Conservation (phyloP, 2,113 vertebrate species). For the Onychostruthus taczanowskii region DNA sequence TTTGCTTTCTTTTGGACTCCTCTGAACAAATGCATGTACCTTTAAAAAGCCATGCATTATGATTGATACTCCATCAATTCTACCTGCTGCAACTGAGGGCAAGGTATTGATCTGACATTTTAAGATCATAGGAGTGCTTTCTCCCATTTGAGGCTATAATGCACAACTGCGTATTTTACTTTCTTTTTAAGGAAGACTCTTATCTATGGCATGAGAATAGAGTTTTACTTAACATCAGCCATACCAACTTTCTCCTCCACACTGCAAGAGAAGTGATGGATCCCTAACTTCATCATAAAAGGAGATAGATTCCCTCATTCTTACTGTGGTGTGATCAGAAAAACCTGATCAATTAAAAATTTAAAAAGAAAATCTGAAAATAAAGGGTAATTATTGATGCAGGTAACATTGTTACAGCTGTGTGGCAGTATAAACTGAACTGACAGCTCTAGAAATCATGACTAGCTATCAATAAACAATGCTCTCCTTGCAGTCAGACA, state of each 20-base stretch:
- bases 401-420: not conserved
- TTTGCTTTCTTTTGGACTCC: not conserved
- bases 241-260: accelerated
- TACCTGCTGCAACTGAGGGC: not conserved
- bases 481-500: not conserved
- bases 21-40: not conserved
- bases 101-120: not conserved
- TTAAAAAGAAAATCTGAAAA: not conserved
- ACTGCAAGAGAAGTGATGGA: not conserved
- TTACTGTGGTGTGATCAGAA: not conserved
- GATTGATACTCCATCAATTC: not conserved
- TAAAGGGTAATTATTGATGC: not conserved
- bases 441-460: not conserved
- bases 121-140: not conserved
- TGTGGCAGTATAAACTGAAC: not conserved
- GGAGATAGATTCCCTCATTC: not conserved
- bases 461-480: not conserved
- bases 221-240: not conserved
- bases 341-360: not conserved
- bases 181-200: not conserved
- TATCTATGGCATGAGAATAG: not conserved
- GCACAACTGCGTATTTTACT: not conserved
- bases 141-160: not conserved
- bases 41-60: not conserved
- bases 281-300: not conserved